Percentiles rank a stretch among this genome's conserved stretches.
Conservation (phyloP, 2,113 vertebrate genomes). For the Carollia perspicillata region DNA sequence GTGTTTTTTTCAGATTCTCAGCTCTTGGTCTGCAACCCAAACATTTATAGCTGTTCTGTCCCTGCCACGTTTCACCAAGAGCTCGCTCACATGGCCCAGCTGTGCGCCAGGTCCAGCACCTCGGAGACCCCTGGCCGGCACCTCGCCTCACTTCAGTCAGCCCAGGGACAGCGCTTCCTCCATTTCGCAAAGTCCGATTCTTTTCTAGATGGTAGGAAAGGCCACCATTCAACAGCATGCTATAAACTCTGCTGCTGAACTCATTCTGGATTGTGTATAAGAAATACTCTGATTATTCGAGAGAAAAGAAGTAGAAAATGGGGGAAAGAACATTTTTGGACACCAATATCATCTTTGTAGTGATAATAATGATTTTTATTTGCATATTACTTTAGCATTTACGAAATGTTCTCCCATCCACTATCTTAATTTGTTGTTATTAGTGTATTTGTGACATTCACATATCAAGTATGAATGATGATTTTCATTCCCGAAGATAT, state of each 20-base stretch:
- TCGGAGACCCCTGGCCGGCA: slow-evolving; percentile 63
- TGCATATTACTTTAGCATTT: slow-evolving; percentile 3
- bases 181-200: slow-evolving; percentile 90
- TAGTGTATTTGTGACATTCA: background rate
- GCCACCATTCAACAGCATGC: background rate
- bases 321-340: background rate
- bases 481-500: slow-evolving; percentile 25
- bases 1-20: slow-evolving; percentile 84
- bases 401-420: slow-evolving; percentile 2
- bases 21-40: slow-evolving; percentile 87
- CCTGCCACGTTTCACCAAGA: slow-evolving; percentile 82
- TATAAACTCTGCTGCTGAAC: background rate
- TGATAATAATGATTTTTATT: slow-evolving; percentile 1
- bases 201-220: slow-evolving; percentile 89
- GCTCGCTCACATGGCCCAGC: slow-evolving; percentile 82
- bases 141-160: slow-evolving; percentile 83
- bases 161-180: slow-evolving; percentile 85
- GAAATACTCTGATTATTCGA: background rate
- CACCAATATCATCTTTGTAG: background rate
- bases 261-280: background rate
- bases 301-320: background rate
- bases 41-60: slow-evolving; percentile 91
- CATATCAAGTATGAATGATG: background rate
- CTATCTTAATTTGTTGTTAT: background rate
- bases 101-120: slow-evolving; percentile 81